Percentiles rank a stretch among this genome's conserved stretches.
Evolutionary conservation across 2,113 vertebrate species (phyloP).

Genomic region (Tetrao urogallus): DNA sequence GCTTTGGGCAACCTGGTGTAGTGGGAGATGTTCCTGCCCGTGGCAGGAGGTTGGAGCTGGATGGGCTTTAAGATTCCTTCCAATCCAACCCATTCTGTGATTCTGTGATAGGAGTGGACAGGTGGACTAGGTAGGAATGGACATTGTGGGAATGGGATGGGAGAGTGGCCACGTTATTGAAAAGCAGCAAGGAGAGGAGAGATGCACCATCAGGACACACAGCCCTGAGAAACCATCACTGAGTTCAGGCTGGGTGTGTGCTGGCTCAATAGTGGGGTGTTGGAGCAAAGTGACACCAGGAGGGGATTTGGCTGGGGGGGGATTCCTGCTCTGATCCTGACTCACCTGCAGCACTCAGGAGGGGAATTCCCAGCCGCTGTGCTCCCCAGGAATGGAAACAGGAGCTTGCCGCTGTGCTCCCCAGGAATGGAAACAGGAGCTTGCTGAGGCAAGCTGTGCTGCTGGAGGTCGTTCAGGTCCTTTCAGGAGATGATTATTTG

Average conservation of each 20-base stretch:
- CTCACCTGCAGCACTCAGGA: neutral
- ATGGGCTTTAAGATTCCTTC: neutral
- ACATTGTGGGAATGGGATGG: neutral
- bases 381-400: neutral
- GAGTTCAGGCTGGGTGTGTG: rapidly evolving
- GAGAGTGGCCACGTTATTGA: neutral
- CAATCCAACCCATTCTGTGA: neutral
- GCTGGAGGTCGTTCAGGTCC: neutral
- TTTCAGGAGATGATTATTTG: neutral
- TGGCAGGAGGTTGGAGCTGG: neutral
- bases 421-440: neutral
- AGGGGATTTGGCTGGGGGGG: rapidly evolving
- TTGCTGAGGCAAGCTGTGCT: neutral
- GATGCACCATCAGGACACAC: neutral
- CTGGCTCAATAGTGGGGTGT: neutral
- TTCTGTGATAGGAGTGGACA: neutral
- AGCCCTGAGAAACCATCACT: neutral
- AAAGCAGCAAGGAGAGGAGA: rapidly evolving
- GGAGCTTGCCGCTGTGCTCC: neutral
- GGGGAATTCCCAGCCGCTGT: constrained; percentile 23
- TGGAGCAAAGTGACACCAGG: neutral
- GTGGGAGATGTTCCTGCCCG: neutral
- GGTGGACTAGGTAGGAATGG: no score
- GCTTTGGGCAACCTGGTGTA: neutral
- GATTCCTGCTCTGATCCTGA: neutral